Base-by-base conservation (phyloP, 2,113 vertebrate species). In the Halichoeres trimaculatus region DNA sequence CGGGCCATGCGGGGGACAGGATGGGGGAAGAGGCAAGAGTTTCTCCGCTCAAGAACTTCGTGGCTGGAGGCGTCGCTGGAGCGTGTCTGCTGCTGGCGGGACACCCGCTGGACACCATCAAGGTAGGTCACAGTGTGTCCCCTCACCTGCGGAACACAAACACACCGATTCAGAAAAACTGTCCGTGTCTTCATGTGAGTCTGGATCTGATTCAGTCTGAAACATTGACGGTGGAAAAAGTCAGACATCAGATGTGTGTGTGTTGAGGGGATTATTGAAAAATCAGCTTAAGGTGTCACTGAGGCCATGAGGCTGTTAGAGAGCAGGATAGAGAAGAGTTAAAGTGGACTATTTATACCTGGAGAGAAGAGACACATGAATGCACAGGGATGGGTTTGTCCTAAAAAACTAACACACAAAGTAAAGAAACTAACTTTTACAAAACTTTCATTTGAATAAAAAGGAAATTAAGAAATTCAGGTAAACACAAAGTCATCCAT, bases 51-150 rank as follows among this genome's bases (percentile, higher is more conserved):
- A 95, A 94, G 88, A 94, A 93, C 89, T 93, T 94, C 54, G 48
- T 93, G 54, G 91, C 94, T 0, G 94, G 93, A 0, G 94, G 93
- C 11, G 76, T 85, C 43, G 93, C 79, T 0, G 89, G 90, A 34
- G 78, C 92, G 0, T 94, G 93, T 56, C 90, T 95, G 53, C 84
- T 94, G 51, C 78, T 95, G 51, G 90, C 89, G 0, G 94, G 94
- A 84, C 94, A 95, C 75, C 94, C 94, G 6, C 91, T 95, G 53
- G 94, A 95, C 81, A 95, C 94, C 47, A 93, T 95, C 73, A 95
- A 94, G 93, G 94, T 94, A 76, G 91, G 3, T 17, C 14, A 9
- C 16, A 7, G 3, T 1, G 16, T 8, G 51, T 7, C 11, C 12
- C 13, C 6, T 14, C 14, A 30, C 3, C 6, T 30, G 6, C 6